Evolutionary conservation across 2,888 invertebrate species (phyloP), one percentile per base, ranked within the genome.

Genomic region (Scrobipalpa atriplicella): DNA sequence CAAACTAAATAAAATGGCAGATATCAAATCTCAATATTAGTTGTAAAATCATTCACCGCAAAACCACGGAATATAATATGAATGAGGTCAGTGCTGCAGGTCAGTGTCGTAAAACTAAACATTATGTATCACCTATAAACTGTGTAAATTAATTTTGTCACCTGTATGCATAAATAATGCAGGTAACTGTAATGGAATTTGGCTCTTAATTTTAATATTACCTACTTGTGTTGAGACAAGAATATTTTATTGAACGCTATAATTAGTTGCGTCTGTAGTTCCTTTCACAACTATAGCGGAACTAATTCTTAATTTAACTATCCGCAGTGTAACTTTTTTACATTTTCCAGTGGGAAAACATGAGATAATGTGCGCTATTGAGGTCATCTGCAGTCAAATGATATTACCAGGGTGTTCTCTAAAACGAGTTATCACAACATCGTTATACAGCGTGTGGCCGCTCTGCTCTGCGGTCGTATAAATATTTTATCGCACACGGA

Each of bases 401-500:
- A 38, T 29, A 58, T 58, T 38, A 56, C 38, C 62, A 52, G 63
- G 62, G 47, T 43, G 47, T 18, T 41, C 63, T 64, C 64, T 64
- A 56, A 64, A 73, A 71, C 75, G 74, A 76, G 75, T 76, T 78
- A 73, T 78, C 78, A 75, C 76, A 76, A 75, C 76, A 81, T 75
- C 76, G 78, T 71, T 58, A 65, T 75, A 67, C 71, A 69, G 70
- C 69, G 75, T 72, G 65, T 65, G 69, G 66, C 74, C 54, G 54
- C 21, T 6, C 73, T 75, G 75, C 78, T 74, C 75, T 76, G 78
- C 76, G 78, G 78, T 76, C 78, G 73, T 80, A 85, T 87, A 81
- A 85, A 86, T 86, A 85, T 86, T 87, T 84, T 82, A 86, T 80
- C 74, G 77, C 78, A 75, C 76, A 74, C 78, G 77, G 78, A 78